Evolutionary conservation across 2,113 vertebrate genomes (phyloP).

Genomic region (Hippocampus abdominalis): DNA sequence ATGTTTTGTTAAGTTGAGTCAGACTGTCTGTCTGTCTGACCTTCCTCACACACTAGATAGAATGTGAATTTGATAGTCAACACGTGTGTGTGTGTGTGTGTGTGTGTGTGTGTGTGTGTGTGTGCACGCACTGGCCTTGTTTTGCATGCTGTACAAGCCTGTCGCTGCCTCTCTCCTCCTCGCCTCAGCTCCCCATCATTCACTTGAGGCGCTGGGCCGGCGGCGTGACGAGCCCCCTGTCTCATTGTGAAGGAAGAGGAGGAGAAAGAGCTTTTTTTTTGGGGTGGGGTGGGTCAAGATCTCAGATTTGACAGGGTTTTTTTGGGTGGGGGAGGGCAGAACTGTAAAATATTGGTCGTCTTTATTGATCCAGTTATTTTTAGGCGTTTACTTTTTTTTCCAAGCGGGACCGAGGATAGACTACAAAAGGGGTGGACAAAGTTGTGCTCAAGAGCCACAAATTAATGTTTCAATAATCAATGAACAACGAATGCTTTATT

Average conservation of each 20-base stretch:
- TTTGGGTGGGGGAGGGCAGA: background rate
- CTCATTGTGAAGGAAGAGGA: background rate
- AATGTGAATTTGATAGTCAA: conserved; percentile 46
- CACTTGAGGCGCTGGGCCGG: conserved; percentile 37
- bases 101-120: conserved; percentile 41
- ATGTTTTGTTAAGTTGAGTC: conserved; percentile 34
- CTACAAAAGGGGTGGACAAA: background rate
- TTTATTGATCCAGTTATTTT: background rate
- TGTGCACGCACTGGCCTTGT: conserved; percentile 32
- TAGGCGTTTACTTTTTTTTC: background rate
- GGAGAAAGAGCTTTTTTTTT: background rate
- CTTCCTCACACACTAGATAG: conserved; percentile 33
- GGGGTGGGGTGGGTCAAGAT: background rate
- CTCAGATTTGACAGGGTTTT: background rate
- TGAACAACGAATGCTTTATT: no score
- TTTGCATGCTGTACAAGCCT: conserved; percentile 54
- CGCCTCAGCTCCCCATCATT: conserved; percentile 50
- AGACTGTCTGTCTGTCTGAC: conserved; percentile 21
- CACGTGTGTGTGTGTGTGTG: conserved; percentile 43
- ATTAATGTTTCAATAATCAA: background rate
- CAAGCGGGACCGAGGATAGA: background rate
- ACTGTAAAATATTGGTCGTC: background rate
- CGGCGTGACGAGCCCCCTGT: conserved; percentile 5
- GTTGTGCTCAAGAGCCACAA: no score
- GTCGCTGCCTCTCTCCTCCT: conserved; percentile 12